These are phyloP conservation scores for Eidolon dupreanum DNA, from an alignment of 2,797 vertebrate species.

Conservation along the genomic window DNA sequence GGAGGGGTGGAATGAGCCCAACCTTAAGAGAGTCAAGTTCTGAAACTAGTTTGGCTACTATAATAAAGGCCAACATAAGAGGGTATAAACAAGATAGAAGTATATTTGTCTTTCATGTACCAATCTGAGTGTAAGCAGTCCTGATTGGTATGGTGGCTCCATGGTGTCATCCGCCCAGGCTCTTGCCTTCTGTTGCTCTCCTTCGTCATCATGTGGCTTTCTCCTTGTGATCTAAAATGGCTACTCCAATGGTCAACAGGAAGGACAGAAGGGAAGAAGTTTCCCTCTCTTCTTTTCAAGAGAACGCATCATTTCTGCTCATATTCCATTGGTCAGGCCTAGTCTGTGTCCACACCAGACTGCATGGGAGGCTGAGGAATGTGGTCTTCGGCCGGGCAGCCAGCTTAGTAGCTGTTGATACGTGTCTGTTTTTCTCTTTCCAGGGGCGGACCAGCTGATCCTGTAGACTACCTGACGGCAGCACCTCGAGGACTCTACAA, in stretches of 20 bases:
- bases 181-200: neutral
- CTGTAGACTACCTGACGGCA: slow-evolving; percentile 90
- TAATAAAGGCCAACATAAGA: neutral
- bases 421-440: slow-evolving; percentile 73
- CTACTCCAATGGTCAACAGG: neutral
- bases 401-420: neutral
- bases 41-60: neutral
- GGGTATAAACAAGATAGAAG: neutral
- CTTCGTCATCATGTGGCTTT: neutral
- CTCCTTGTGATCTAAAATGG: neutral
- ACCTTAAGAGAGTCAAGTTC: neutral
- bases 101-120: neutral
- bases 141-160: neutral
- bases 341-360: neutral
- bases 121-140: neutral
- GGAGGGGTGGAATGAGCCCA: neutral
- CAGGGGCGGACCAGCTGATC: slow-evolving; percentile 92
- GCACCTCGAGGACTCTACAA: slow-evolving; percentile 87
- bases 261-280: neutral
- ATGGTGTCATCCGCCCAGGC: neutral
- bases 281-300: neutral
- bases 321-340: neutral
- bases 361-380: neutral
- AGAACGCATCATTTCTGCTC: neutral
- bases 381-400: too few relatives aligned